phyloP scores from a whole-genome alignment of 2,888 invertebrate species.

The Tridacna crocea region DNA sequence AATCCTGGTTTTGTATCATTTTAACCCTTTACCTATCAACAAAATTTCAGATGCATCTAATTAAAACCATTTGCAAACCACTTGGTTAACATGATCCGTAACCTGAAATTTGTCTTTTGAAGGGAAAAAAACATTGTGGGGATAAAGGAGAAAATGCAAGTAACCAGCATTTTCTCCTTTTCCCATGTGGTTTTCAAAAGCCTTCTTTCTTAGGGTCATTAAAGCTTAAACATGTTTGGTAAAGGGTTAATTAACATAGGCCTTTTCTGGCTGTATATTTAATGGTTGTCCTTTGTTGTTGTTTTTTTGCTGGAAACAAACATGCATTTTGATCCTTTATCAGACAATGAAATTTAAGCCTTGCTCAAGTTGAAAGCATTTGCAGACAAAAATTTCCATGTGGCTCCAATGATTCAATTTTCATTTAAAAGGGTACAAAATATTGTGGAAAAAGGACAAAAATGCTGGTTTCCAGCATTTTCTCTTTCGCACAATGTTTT shows the following conservation, averaged over 20 bases:
- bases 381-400: neutral
- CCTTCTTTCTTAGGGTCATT: neutral
- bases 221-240: neutral
- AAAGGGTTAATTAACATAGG: neutral
- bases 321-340: neutral
- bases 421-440: neutral
- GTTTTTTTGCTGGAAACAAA: too few species aligned
- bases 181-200: neutral
- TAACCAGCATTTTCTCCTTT: neutral
- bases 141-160: neutral
- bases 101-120: neutral
- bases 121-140: neutral
- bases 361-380: neutral
- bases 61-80: neutral
- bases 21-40: too few species aligned
- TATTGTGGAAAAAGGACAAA: constrained; percentile 4
- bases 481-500: constrained; percentile 1
- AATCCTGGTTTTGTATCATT: too few species aligned
- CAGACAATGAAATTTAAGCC: neutral
- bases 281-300: too few species aligned
- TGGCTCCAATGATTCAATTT: neutral
- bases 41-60: too few species aligned
- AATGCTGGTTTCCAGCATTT: neutral
- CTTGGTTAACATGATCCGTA: neutral
- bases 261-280: too few species aligned